Percentiles rank a stretch among this genome's conserved stretches.
These are phyloP conservation scores for Drosophila asahinai DNA, from an alignment of 1,140 invertebrate genomes.

Conservation along the genomic window DNA sequence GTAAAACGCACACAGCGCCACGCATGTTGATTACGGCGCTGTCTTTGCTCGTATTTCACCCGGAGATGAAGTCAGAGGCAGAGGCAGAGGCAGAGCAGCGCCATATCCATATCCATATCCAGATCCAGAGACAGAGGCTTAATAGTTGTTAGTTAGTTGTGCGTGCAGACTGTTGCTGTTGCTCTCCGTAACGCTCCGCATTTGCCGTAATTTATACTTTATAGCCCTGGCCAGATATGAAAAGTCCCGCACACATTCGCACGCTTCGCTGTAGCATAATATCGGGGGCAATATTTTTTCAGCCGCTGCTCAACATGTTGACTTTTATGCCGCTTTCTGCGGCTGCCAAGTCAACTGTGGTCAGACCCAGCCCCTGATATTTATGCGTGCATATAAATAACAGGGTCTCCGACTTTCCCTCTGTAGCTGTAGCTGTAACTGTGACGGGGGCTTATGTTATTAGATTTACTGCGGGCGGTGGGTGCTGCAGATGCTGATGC, in stretches of 20 bases:
- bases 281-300: slow-evolving; percentile 74
- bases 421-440: slow-evolving; percentile 9
- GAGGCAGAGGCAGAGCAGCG: slow-evolving; percentile 4
- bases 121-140: slow-evolving; percentile 52
- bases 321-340: slow-evolving; percentile 82
- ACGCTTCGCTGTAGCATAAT: slow-evolving; percentile 51
- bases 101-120: slow-evolving; percentile 23
- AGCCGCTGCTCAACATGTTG: slow-evolving; percentile 74
- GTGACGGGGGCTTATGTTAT: slow-evolving; percentile 68
- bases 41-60: slow-evolving; percentile 53
- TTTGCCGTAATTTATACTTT: slow-evolving; percentile 83
- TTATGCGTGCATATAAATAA: slow-evolving; percentile 81
- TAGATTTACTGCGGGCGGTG: slow-evolving; percentile 65
- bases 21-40: slow-evolving; percentile 74
- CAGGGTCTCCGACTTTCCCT: slow-evolving; percentile 40
- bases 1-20: slow-evolving; percentile 65
- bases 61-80: slow-evolving; percentile 46
- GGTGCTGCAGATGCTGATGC: slow-evolving; percentile 36
- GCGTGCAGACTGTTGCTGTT: slow-evolving; percentile 51
- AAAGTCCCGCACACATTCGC: slow-evolving; percentile 61
- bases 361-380: slow-evolving; percentile 69
- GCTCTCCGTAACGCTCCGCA: slow-evolving; percentile 54
- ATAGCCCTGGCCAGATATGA: slow-evolving; percentile 78
- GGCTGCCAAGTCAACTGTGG: slow-evolving; percentile 77
- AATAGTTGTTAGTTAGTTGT: slow-evolving; percentile 84